These are phyloP conservation scores for Centropyge bicolor DNA, from an alignment of 2,797 vertebrate genomes.

Conservation along the genomic window DNA sequence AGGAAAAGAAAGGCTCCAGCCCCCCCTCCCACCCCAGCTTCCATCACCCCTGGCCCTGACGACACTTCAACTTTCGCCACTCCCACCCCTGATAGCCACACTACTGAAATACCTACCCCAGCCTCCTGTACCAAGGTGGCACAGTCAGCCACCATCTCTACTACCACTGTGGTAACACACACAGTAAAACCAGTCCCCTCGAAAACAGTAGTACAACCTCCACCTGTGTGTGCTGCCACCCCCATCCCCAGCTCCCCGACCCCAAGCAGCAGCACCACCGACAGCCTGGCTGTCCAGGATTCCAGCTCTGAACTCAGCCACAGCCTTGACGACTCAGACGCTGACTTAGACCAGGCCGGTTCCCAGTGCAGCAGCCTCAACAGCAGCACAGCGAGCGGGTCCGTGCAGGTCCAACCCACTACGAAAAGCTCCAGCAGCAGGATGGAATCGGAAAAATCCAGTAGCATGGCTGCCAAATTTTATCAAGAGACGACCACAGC, in stretches of 20 bases:
- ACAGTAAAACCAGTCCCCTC: slow-evolving; percentile 32
- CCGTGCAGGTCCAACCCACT: slow-evolving; percentile 22
- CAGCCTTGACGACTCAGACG: slow-evolving; percentile 81
- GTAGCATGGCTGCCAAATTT: slow-evolving; percentile 11
- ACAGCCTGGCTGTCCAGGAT: slow-evolving; percentile 73
- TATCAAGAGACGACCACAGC: slow-evolving; percentile 37
- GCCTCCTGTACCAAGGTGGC: slow-evolving; percentile 36
- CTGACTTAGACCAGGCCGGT: slow-evolving; percentile 58
- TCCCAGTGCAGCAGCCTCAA: slow-evolving; percentile 72
- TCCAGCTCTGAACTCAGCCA: slow-evolving; percentile 83
- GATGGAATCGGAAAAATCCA: slow-evolving; percentile 34
- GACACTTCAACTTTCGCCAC: slow-evolving; percentile 62
- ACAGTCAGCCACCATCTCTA: slow-evolving; percentile 33
- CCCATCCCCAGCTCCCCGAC: slow-evolving; percentile 79
- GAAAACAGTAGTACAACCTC: slow-evolving; percentile 69
- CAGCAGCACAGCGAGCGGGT: slow-evolving; percentile 65
- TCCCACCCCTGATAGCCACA: slow-evolving; percentile 74
- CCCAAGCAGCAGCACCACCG: slow-evolving; percentile 68
- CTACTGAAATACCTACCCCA: slow-evolving; percentile 46
- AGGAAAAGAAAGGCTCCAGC: slow-evolving; percentile 94
- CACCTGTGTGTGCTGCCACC: slow-evolving; percentile 47
- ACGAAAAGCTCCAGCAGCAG: slow-evolving; percentile 34
- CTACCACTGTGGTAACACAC: slow-evolving; percentile 37
- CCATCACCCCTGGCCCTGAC: slow-evolving; percentile 62
- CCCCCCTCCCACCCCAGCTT: slow-evolving; percentile 85